Base-by-base conservation (phyloP, 2,113 vertebrate genomes). In the Falco punctatus region DNA sequence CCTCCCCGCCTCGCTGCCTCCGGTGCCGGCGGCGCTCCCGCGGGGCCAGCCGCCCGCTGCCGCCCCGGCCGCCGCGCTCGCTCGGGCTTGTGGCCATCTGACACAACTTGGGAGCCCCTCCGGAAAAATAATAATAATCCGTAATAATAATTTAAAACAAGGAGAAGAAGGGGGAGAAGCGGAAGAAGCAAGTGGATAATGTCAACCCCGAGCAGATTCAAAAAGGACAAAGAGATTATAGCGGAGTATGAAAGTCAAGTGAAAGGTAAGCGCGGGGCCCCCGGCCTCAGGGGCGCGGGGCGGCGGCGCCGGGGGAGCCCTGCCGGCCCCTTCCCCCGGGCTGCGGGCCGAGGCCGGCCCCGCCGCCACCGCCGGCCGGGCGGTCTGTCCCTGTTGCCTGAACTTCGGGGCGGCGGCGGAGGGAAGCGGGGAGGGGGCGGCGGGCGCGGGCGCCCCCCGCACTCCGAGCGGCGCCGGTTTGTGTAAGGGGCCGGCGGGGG, bases 191-290 rank as follows among this genome's bases (percentile, higher is more conserved):
- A 77, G 81, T 70, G 91, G 97, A 99, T 98, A 97, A 99, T 99
- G 99, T 99, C 99, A 96, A 98, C 98, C 91, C 97, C 99, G 23
- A 98, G 98, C 98, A 98, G 98, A 98, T 99, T 99, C 97, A 99
- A 99, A 98, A 99, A 99, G 98, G 99, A 99, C 98, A 99, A 99
- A 98, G 99, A 99, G 94, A 99, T 99, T 91, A 99, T 99, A 95
- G 98, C 98, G 70, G 99, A 99, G 73, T 99, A 99, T 97, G 99
- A 99, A 98, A 99, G 98, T 96, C 99, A 99, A 99, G 99, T 99
- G 65, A 99, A 99, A 99, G 99, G 99, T 99, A 98, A 98, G 98
- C 28, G 59, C 33, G 22, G 82, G 79, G 42, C 16, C 30, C 59
- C 51, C 22, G 69, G 67, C 81, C 64, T 78, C 86, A 38, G 71